A percentile compares a stretch with the other conserved stretches of the same genome.
These are phyloP conservation scores for Malthinus flaveolus DNA, from an alignment of 2,888 invertebrate species.

Conservation along the genomic window DNA sequence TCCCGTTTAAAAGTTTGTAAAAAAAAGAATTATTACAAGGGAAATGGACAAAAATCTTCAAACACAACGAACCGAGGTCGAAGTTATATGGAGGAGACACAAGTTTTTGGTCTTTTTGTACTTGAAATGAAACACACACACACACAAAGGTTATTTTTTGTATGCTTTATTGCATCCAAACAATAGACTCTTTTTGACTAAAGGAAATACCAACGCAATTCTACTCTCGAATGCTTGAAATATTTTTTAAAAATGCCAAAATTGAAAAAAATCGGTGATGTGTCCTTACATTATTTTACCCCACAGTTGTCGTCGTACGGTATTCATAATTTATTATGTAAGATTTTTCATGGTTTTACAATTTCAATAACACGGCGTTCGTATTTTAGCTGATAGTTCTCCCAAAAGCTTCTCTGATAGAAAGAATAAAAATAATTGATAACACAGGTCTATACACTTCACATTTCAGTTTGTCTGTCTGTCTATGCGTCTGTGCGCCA, in stretches of 20 bases:
- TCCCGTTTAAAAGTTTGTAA: slow-evolving; percentile 39
- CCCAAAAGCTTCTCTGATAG: no score
- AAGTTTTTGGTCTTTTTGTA: slow-evolving; percentile 28
- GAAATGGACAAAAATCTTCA: slow-evolving; percentile 39
- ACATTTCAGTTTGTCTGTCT: no score
- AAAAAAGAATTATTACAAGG: slow-evolving; percentile 47
- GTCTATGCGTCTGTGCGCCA: no score
- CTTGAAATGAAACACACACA: slow-evolving; percentile 13
- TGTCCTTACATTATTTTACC: no score
- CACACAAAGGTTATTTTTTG: slow-evolving; percentile 31
- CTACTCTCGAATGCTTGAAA: slow-evolving; percentile 13
- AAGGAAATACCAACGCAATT: slow-evolving; percentile 27
- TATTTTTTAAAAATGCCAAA: slow-evolving; percentile 7
- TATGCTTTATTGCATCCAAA: slow-evolving; percentile 34
- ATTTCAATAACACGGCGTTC: no score
- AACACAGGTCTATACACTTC: no score
- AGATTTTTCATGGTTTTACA: no score
- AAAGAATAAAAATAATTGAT: no score
- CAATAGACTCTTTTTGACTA: slow-evolving; percentile 33
- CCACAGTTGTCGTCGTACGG: no score
- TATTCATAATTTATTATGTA: no score
- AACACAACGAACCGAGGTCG: slow-evolving; percentile 32
- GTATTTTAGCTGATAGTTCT: no score
- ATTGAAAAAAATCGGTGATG: background rate
- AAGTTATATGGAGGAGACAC: slow-evolving; percentile 22